Percentiles rank a stretch among this genome's conserved stretches.
Evolutionary conservation across 2,113 vertebrate genomes (phyloP).

Genomic region (Megalops atlanticus): DNA sequence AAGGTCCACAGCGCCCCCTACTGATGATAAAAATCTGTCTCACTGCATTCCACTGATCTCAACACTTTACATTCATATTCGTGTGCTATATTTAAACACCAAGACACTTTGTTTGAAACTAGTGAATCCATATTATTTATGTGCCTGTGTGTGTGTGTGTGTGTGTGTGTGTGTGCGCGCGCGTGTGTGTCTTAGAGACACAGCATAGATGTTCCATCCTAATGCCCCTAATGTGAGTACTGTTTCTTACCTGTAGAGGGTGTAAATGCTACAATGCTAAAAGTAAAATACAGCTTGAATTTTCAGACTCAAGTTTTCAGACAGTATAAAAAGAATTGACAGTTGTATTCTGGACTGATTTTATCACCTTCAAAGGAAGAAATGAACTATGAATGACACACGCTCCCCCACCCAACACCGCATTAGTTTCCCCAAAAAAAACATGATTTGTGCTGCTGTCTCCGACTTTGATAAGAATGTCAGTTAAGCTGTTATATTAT

Average conservation of each 20-base stretch:
- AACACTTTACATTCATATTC: not conserved
- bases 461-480: slow-evolving; percentile 8
- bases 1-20: slow-evolving; percentile 26
- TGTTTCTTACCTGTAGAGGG: slow-evolving; percentile 18
- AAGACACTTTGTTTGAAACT: not conserved
- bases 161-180: slow-evolving; percentile 25
- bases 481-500: not conserved
- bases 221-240: not conserved
- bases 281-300: not conserved
- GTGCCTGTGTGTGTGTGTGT: slow-evolving; percentile 51
- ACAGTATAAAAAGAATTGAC: not conserved
- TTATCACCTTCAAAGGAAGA: not conserved
- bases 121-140: not conserved
- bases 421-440: not conserved
- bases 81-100: not conserved
- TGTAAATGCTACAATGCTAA: not conserved
- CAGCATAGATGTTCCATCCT: not conserved
- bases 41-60: not conserved
- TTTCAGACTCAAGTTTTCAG: too few species aligned
- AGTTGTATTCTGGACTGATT: not conserved
- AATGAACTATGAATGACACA: not conserved
- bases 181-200: slow-evolving; percentile 24
- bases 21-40: not conserved
- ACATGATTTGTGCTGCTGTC: not conserved
- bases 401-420: not conserved